A percentile compares a stretch with the other conserved stretches of the same genome.
Evolutionary conservation across 2,797 vertebrate genomes (phyloP).

Genomic region (Stomatorhinus walkeri): DNA sequence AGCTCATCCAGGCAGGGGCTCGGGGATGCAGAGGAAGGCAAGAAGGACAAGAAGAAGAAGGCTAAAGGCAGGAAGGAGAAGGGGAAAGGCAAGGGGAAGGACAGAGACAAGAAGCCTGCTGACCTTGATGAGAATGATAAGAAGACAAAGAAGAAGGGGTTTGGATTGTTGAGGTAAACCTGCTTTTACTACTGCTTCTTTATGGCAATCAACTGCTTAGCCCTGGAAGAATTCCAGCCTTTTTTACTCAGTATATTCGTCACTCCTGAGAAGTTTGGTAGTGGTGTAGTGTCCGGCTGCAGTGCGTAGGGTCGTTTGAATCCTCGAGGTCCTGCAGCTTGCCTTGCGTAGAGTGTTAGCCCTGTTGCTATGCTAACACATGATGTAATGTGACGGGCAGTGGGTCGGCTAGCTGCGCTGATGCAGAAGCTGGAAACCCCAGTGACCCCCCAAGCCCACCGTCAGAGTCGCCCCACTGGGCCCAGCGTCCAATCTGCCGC

Average conservation of each 20-base stretch:
- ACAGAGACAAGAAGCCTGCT: conserved; percentile 68
- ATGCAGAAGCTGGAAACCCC: background rate
- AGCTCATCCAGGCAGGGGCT: conserved; percentile 64
- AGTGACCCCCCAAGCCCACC: background rate
- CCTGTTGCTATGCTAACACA: background rate
- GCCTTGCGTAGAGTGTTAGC: background rate
- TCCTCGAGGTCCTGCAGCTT: background rate
- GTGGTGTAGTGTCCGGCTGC: background rate
- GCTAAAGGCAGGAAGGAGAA: conserved; percentile 85
- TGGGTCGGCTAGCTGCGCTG: background rate
- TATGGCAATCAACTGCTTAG: background rate
- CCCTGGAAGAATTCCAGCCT: background rate
- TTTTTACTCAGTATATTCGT: background rate
- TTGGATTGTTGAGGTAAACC: conserved; percentile 16
- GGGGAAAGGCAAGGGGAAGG: conserved; percentile 62
- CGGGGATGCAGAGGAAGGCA: conserved; percentile 57
- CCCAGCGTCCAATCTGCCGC: background rate
- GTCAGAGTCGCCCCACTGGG: background rate
- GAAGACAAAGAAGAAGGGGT: conserved; percentile 60
- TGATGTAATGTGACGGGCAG: background rate
- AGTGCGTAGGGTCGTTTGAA: background rate
- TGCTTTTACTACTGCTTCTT: background rate
- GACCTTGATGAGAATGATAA: conserved; percentile 68
- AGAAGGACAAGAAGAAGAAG: conserved; percentile 76
- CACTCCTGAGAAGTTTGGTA: background rate